Conservation (phyloP, 1,140 invertebrate genomes). For the Apocrypta bakeri region DNA sequence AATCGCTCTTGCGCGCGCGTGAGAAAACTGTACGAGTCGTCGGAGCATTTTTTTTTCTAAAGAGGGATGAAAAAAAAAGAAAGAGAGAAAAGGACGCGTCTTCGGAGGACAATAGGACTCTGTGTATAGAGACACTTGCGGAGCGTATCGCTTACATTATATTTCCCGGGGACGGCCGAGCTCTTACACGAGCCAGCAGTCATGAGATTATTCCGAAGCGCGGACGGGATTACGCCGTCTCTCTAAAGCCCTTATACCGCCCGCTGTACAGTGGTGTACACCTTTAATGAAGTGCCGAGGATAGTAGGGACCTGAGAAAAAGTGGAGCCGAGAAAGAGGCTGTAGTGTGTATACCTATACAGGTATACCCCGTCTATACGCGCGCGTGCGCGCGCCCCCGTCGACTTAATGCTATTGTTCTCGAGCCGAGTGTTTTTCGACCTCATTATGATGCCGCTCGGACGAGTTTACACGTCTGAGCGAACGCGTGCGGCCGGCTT, state of each 20-base stretch:
- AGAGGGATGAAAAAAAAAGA: background rate
- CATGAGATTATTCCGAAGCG: constrained; percentile 40
- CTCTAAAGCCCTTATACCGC: background rate
- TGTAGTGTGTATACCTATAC: background rate
- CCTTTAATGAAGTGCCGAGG: constrained; percentile 33
- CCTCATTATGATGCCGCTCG: background rate
- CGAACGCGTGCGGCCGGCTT: background rate
- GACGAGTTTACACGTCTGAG: no score
- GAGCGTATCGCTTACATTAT: background rate
- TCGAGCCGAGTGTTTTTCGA: background rate
- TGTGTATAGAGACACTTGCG: background rate
- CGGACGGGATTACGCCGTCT: constrained; percentile 22
- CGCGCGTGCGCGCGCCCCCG: no score
- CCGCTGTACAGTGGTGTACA: background rate
- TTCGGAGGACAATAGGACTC: background rate
- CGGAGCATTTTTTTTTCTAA: background rate
- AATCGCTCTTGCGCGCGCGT: background rate
- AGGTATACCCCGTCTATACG: background rate
- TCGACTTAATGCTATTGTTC: background rate
- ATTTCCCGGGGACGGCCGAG: no score
- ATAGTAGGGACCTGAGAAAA: background rate
- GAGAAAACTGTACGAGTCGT: background rate
- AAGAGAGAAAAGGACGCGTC: background rate
- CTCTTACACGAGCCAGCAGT: constrained; percentile 40
- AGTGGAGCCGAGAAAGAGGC: background rate